A percentile compares a stretch with the other conserved stretches of the same genome.
These are phyloP conservation scores for Anolis sagrei DNA, from an alignment of 2,113 vertebrate species.

Conservation along the genomic window DNA sequence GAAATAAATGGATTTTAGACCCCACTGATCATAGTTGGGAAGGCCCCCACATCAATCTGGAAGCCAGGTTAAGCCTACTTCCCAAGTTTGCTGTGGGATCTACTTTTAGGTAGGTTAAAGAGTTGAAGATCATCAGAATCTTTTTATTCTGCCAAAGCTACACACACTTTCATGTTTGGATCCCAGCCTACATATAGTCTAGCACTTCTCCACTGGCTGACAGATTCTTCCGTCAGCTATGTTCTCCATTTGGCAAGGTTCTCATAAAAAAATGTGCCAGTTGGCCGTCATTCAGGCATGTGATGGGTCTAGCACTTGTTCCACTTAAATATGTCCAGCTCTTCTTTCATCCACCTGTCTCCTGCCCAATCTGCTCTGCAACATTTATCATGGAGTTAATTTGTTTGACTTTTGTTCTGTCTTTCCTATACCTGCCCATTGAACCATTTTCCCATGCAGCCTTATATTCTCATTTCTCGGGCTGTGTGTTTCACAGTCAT, in stretches of 20 bases:
- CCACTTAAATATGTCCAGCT: background rate
- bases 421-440: background rate
- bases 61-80: background rate
- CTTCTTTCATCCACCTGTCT: background rate
- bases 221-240: background rate
- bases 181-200: background rate
- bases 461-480: background rate
- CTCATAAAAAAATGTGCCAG: background rate
- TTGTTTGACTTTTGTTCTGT: background rate
- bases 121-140: background rate
- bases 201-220: background rate
- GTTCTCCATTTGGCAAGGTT: background rate
- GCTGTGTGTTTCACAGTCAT: background rate
- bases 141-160: fast-evolving
- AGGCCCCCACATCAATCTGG: too few species aligned
- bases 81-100: background rate
- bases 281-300: background rate
- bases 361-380: background rate
- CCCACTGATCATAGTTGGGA: background rate
- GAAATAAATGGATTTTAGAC: fast-evolving
- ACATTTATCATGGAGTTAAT: background rate
- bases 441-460: fast-evolving
- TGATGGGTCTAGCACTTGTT: slow-evolving; percentile 3
- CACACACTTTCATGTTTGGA: background rate
- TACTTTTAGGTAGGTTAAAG: background rate